phyloP scores from a whole-genome alignment of 2,113 vertebrate species.

The Equus przewalskii region DNA sequence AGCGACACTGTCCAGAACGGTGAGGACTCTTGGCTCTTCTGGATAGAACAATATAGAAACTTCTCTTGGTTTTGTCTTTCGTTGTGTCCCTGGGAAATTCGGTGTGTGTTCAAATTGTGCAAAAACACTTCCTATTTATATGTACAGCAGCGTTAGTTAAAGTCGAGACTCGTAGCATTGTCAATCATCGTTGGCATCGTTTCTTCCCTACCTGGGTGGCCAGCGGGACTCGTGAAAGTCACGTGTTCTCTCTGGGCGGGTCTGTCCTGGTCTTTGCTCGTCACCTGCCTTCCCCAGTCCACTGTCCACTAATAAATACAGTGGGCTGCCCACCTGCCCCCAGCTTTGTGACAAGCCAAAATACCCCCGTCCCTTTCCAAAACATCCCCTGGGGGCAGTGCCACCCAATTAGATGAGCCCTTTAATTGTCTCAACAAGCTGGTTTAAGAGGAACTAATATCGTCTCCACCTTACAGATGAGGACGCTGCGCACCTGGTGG shows the following conservation, averaged over 20 bases:
- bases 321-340: fast-evolving
- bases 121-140: neutral
- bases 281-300: neutral
- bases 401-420: too few relatives aligned
- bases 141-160: neutral
- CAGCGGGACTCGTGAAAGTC: fast-evolving
- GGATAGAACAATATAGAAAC: neutral
- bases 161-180: neutral
- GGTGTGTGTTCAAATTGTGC: neutral
- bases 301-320: neutral
- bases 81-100: neutral
- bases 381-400: neutral
- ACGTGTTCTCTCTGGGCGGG: neutral
- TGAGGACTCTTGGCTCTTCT: neutral
- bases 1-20: fast-evolving
- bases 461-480: neutral
- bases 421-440: too few relatives aligned
- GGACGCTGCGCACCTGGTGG: neutral
- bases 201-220: neutral
- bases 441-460: neutral
- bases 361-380: fast-evolving
- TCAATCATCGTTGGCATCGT: neutral
- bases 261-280: neutral
- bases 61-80: neutral
- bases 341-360: neutral